Conservation (phyloP, 2,888 invertebrate genomes). For the Autographa gamma region DNA sequence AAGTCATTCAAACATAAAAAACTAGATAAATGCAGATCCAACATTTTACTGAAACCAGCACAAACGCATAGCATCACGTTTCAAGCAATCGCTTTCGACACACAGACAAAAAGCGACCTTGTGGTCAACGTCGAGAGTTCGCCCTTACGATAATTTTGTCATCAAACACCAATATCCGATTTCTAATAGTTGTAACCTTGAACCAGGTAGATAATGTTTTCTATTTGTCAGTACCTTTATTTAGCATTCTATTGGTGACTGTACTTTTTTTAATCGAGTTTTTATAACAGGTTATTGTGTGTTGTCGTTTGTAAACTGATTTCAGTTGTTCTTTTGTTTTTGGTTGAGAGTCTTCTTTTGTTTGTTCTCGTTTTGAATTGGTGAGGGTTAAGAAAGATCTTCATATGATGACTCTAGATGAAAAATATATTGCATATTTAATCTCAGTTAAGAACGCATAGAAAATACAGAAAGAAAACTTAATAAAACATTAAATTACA, state of each 20-base stretch:
- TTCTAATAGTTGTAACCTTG: conserved; percentile 80
- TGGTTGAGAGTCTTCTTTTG: no score
- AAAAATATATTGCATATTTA: no score
- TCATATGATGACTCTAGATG: no score
- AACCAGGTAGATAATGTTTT: conserved; percentile 54
- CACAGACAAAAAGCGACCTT: conserved; percentile 80
- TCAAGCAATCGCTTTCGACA: conserved; percentile 71
- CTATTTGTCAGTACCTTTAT: conserved; percentile 65
- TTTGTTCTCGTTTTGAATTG: no score
- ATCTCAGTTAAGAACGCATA: no score
- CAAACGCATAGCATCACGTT: conserved; percentile 62
- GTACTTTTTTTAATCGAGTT: background rate
- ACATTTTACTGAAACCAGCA: background rate
- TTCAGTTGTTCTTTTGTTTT: no score
- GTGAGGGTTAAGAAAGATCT: no score
- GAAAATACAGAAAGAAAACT: no score
- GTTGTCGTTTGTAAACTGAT: background rate
- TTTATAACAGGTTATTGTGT: background rate
- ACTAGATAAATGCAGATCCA: background rate
- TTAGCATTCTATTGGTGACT: conserved; percentile 44
- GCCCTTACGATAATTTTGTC: conserved; percentile 81
- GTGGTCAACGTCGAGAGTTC: conserved; percentile 69
- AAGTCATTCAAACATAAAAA: background rate
- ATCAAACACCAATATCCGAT: conserved; percentile 71
- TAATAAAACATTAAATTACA: no score